Evolutionary conservation across 2,797 vertebrate species (phyloP).

Genomic region (Chaunax sp.): DNA sequence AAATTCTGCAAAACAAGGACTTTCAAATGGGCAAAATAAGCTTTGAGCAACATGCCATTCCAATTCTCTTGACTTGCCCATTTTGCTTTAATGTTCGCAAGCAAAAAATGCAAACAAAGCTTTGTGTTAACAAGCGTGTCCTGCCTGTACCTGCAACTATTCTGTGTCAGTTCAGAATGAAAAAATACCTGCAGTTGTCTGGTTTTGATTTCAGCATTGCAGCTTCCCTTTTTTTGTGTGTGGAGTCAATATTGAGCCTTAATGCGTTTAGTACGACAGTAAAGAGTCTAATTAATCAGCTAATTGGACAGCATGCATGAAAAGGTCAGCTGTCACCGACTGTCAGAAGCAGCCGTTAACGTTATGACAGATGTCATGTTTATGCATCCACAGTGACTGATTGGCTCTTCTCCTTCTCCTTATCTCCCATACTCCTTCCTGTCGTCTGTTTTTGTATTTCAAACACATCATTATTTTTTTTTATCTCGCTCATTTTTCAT

Average conservation of each 20-base stretch:
- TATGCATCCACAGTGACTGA: slow-evolving; percentile 63
- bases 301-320: slow-evolving; percentile 71
- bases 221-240: slow-evolving; percentile 25
- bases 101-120: slow-evolving; percentile 41
- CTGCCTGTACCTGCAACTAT: slow-evolving; percentile 24
- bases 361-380: slow-evolving; percentile 73
- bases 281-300: slow-evolving; percentile 74
- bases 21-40: slow-evolving; percentile 44
- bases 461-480: slow-evolving; percentile 2
- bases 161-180: slow-evolving; percentile 19
- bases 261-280: slow-evolving; percentile 45
- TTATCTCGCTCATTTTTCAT: slow-evolving; percentile 16
- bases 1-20: slow-evolving; percentile 40
- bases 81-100: slow-evolving; percentile 45
- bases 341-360: slow-evolving; percentile 61
- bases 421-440: slow-evolving; percentile 21
- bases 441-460: slow-evolving; percentile 20
- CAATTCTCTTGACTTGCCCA: slow-evolving; percentile 26
- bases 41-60: slow-evolving; percentile 45
- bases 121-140: slow-evolving; percentile 28
- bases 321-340: slow-evolving; percentile 74
- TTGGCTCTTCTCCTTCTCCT: slow-evolving; percentile 23
- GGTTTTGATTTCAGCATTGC: slow-evolving; percentile 25
- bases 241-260: slow-evolving; percentile 35
- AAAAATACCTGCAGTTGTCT: slow-evolving; percentile 35